phyloP scores from a whole-genome alignment of 1,140 invertebrate genomes.

The Lepidurus packardi region DNA sequence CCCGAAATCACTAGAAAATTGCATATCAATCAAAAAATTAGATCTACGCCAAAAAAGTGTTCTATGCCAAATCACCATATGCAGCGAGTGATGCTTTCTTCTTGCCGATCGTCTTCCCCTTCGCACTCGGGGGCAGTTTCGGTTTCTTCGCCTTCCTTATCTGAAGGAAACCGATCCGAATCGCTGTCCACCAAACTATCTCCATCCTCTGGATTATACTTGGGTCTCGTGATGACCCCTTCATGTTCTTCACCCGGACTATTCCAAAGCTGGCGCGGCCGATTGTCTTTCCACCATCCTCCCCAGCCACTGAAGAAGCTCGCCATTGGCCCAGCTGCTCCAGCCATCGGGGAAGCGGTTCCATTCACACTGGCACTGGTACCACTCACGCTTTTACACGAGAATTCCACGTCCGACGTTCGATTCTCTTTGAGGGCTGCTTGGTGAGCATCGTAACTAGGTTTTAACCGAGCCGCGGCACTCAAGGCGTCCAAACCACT shows the following conservation, averaged over 20 bases:
- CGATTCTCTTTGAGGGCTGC: background rate
- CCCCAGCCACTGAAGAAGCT: constrained; percentile 32
- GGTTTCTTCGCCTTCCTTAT: constrained; percentile 73
- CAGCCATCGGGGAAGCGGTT: background rate
- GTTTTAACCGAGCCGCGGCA: background rate
- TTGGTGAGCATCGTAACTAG: constrained; percentile 1
- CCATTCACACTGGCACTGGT: background rate
- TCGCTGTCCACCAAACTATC: constrained; percentile 39
- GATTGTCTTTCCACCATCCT: constrained; percentile 29
- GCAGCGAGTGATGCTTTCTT: constrained; percentile 79
- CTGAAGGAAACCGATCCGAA: constrained; percentile 41
- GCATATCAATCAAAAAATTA: background rate
- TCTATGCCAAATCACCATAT: constrained; percentile 57
- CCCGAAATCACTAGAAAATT: constrained; percentile 66
- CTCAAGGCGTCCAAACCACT: constrained; percentile 1
- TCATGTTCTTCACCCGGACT: constrained; percentile 5
- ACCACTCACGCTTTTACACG: background rate
- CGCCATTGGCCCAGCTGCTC: background rate
- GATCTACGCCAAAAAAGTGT: background rate
- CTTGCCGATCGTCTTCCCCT: constrained; percentile 58
- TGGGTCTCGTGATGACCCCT: constrained; percentile 32
- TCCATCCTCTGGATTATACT: constrained; percentile 32
- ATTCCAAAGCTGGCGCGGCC: constrained; percentile 2
- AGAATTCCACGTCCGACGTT: background rate
- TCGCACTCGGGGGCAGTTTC: constrained; percentile 75